Conservation (phyloP, 2,797 vertebrate species). For the Acanthiza pusilla region DNA sequence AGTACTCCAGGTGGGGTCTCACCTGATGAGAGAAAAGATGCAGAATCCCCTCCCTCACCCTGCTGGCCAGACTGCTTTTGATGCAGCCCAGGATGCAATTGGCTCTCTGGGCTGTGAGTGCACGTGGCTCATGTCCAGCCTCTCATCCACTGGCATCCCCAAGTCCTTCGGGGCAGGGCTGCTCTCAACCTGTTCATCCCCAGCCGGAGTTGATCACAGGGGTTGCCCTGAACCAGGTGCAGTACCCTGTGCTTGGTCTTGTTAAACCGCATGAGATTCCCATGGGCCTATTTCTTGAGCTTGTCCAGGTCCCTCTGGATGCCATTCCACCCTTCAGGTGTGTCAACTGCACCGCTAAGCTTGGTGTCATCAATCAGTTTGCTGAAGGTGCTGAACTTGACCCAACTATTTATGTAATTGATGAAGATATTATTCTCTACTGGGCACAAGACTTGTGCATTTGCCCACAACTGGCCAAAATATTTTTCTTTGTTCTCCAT, state of each 20-base stretch:
- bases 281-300: background rate
- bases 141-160: background rate
- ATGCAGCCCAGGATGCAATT: background rate
- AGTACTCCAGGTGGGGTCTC: no score
- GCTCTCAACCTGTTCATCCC: background rate
- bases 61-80: background rate
- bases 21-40: background rate
- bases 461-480: background rate
- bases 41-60: background rate
- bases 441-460: background rate
- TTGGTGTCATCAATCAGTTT: background rate
- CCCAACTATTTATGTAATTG: background rate
- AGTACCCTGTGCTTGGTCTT: background rate
- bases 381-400: background rate
- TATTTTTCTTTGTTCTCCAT: background rate
- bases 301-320: background rate
- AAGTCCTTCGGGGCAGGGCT: background rate
- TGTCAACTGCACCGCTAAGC: background rate
- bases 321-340: background rate
- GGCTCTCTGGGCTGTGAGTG: background rate
- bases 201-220: background rate
- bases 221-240: background rate
- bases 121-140: fast-evolving
- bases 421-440: background rate
- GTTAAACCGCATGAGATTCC: background rate